phyloP scores from a whole-genome alignment of 2,797 vertebrate species.

The Carapus acus region DNA sequence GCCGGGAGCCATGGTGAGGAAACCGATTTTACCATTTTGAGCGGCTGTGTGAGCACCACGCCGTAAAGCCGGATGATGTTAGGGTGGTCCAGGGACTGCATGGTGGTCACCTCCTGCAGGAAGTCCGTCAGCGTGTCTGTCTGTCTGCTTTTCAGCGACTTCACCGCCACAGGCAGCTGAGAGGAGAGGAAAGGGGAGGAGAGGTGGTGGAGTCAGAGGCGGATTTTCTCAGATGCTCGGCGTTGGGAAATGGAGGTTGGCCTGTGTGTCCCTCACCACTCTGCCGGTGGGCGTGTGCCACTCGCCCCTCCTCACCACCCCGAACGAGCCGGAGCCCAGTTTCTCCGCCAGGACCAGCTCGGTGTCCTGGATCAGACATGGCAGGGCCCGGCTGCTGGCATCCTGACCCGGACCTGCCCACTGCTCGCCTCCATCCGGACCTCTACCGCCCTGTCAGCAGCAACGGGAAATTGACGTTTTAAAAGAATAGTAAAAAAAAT shows the following conservation, averaged over 20 bases:
- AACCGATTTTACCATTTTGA: constrained; percentile 80
- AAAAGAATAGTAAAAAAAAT: too few species aligned
- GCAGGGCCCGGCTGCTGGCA: constrained; percentile 59
- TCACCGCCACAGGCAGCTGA: constrained; percentile 78
- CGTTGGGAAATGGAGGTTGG: too few species aligned
- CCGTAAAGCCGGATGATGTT: constrained; percentile 84
- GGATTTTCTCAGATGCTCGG: too few species aligned
- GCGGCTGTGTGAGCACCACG: constrained; percentile 81
- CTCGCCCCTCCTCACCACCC: constrained; percentile 79
- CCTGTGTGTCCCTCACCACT: constrained; percentile 63
- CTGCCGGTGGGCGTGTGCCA: constrained; percentile 77
- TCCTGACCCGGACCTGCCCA: constrained; percentile 36
- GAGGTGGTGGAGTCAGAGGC: too few species aligned
- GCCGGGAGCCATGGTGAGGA: too few species aligned
- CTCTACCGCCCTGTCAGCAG: constrained; percentile 51
- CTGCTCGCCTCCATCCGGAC: constrained; percentile 60
- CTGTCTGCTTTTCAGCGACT: constrained; percentile 68
- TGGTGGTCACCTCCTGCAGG: constrained; percentile 81
- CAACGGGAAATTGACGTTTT: too few species aligned
- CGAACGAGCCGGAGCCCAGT: constrained; percentile 84
- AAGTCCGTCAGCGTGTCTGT: constrained; percentile 77
- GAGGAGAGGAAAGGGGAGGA: neutral
- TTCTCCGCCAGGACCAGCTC: constrained; percentile 76
- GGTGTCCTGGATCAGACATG: constrained; percentile 81
- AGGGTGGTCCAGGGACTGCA: constrained; percentile 84